Base-by-base conservation (phyloP, 2,888 invertebrate species). In the Homarus gammarus region DNA sequence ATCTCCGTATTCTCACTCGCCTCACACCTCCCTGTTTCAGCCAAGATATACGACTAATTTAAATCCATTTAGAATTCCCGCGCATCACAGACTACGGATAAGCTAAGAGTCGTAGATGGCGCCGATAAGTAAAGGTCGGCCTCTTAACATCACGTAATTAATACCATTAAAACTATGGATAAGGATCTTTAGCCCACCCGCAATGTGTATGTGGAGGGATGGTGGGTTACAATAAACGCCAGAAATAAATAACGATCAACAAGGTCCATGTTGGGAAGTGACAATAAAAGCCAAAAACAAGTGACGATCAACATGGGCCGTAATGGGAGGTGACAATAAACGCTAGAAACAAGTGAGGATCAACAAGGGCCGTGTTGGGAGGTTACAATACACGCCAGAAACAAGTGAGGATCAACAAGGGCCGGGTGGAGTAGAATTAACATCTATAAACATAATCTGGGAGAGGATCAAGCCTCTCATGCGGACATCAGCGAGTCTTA, bases 401-500 rank as follows among this genome's bases (percentile, higher is more conserved):
- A n/a, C n/a, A n/a, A n/a, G n/a, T n/a, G n/a, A n/a, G n/a, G n/a
- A 64, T 64, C 64, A 27, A 27, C 64, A 27, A 64, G 64, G n/a
- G 27, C 64, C 3, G 64, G 8, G 64, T 64, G 27, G 27, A 61
- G 61, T 56, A 36, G 79, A 79, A 79, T 79, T 79, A 79, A 79
- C 79, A 56, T 61, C 79, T 79, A 61, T 79, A 79, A 79, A 79
- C 79, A 56, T 79, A 79, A n/a, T 79, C 79, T 79, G 56, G 31
- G 38, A 51, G 61, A 61, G 61, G 79, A 79, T 79, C 79, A 61
- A n/a, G 61, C 79, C 18, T n/a, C 79, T 79, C 79, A n/a, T 56
- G 79, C 38, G 79, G 61, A 38, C 79, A 79, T 79, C 61, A 49
- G 79, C 49, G 8, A n/a, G 79, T 22, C 79, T 79, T 79, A 79